Evolutionary conservation across 2,888 invertebrate genomes (phyloP).

Genomic region (Muschampia plurimacula): DNA sequence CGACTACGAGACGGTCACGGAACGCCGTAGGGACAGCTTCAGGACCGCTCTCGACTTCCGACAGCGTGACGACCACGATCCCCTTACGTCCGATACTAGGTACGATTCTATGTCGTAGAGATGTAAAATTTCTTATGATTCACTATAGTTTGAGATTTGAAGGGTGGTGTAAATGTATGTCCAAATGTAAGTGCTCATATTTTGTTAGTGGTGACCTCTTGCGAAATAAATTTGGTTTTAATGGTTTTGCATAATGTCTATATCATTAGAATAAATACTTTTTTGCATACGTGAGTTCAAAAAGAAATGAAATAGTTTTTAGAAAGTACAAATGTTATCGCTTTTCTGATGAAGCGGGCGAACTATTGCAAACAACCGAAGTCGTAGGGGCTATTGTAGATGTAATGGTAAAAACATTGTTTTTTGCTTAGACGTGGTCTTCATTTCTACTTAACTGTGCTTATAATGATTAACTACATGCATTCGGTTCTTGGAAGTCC

Average conservation of each 20-base stretch:
- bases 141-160: not conserved
- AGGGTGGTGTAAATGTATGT: not conserved
- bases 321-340: not conserved
- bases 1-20: slow-evolving; percentile 95
- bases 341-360: too few relatives aligned
- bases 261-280: not conserved
- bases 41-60: slow-evolving; percentile 72
- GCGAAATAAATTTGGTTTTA: not conserved
- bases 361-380: too few relatives aligned
- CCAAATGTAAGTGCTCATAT: slow-evolving; percentile 11
- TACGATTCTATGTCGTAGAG: slow-evolving; percentile 86
- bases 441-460: too few relatives aligned
- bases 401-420: too few relatives aligned
- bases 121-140: slow-evolving; percentile 24
- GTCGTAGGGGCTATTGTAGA: too few relatives aligned
- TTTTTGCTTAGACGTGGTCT: too few relatives aligned
- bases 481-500: too few relatives aligned
- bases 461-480: too few relatives aligned
- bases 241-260: not conserved
- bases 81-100: slow-evolving; percentile 72
- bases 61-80: slow-evolving; percentile 69
- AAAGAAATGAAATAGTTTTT: not conserved
- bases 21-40: slow-evolving; percentile 92
- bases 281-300: not conserved
- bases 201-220: slow-evolving; percentile 5